These are phyloP conservation scores for Podarcis muralis DNA, from an alignment of 2,113 vertebrate species.

Conservation along the genomic window DNA sequence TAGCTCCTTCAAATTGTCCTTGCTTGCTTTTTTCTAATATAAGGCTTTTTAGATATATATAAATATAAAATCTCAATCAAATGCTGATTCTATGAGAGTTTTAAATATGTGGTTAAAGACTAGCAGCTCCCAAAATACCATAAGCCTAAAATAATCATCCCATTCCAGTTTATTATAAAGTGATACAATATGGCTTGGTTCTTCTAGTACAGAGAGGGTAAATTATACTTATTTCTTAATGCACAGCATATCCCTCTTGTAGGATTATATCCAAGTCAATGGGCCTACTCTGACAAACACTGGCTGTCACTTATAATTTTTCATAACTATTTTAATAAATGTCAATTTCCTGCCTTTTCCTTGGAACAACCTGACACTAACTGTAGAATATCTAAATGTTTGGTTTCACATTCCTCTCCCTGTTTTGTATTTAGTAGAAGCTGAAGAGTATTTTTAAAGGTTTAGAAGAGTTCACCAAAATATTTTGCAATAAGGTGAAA, in stretches of 20 bases:
- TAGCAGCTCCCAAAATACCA: slow-evolving; percentile 10
- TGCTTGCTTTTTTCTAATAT: slow-evolving; percentile 41
- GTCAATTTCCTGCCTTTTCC: neutral
- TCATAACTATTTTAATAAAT: neutral
- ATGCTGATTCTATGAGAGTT: slow-evolving; percentile 27
- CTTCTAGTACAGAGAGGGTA: neutral
- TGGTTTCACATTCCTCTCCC: neutral
- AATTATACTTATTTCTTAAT: neutral
- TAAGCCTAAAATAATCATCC: slow-evolving; percentile 10
- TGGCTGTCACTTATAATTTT: neutral
- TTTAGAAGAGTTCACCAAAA: neutral
- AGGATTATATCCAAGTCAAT: too few species aligned
- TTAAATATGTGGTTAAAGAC: slow-evolving; percentile 12
- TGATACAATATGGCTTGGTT: neutral
- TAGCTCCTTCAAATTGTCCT: slow-evolving; percentile 20
- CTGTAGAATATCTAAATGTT: neutral
- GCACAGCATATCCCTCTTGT: neutral
- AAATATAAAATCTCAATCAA: slow-evolving; percentile 1
- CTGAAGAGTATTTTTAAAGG: neutral
- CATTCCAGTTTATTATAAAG: neutral
- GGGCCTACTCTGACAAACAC: too few species aligned
- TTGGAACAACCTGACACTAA: neutral
- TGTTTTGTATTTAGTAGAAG: neutral
- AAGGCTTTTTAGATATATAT: slow-evolving; percentile 38
- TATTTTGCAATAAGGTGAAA: neutral